Conservation (phyloP, 2,888 invertebrate species). For the Hirtodrosophila duncani region DNA sequence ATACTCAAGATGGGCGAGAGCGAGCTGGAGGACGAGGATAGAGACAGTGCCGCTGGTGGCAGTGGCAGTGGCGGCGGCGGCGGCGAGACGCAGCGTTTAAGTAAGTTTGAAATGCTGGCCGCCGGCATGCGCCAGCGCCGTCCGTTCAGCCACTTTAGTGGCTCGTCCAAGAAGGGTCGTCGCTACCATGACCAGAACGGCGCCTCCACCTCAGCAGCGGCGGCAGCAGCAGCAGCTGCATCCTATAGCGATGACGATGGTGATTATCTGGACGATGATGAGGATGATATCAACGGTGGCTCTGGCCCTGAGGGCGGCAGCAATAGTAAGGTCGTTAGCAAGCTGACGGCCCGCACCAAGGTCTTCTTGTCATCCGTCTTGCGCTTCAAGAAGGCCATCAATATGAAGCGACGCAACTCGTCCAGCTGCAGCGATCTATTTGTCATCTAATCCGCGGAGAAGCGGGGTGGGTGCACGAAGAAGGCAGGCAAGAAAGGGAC, state of each 20-base stretch:
- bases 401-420: conserved; percentile 75
- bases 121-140: conserved; percentile 40
- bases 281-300: background rate
- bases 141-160: conserved; percentile 50
- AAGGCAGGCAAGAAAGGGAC: background rate
- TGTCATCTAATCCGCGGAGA: conserved; percentile 74
- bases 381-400: conserved; percentile 75
- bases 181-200: conserved; percentile 59
- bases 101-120: conserved; percentile 69
- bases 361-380: conserved; percentile 76
- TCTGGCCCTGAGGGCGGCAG: conserved; percentile 25
- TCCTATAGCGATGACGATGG: conserved; percentile 11
- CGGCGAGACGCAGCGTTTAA: conserved; percentile 31
- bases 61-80: conserved; percentile 6
- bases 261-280: conserved; percentile 14
- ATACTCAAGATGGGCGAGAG: conserved; percentile 78
- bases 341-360: conserved; percentile 76
- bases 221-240: conserved; percentile 27
- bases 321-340: conserved; percentile 74
- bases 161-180: conserved; percentile 64
- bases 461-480: background rate
- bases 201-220: conserved; percentile 12
- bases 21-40: conserved; percentile 78
- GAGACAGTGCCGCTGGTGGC: conserved; percentile 46
- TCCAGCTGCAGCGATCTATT: conserved; percentile 78